Percentiles rank a stretch among this genome's conserved stretches.
Evolutionary conservation across 2,797 vertebrate species (phyloP).

Genomic region (Gymnoscopelus microlampas): DNA sequence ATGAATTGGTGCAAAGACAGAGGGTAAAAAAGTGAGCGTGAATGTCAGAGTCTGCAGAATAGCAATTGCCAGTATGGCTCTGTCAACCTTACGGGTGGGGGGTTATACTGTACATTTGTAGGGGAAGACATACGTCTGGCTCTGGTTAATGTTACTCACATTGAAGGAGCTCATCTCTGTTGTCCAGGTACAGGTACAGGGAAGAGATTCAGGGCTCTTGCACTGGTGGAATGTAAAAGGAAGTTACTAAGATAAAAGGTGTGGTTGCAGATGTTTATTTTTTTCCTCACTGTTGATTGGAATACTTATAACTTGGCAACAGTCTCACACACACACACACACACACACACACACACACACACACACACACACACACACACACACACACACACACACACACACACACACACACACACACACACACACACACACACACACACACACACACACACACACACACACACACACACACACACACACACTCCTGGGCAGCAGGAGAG

Average conservation of each 20-base stretch:
- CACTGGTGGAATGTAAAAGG: too few relatives aligned
- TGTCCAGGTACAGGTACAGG: neutral
- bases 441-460: too few relatives aligned
- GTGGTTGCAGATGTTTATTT: too few relatives aligned
- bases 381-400: too few relatives aligned
- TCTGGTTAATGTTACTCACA: constrained; percentile 12
- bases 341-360: too few relatives aligned
- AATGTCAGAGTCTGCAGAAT: neutral
- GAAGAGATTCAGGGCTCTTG: neutral
- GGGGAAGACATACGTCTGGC: neutral
- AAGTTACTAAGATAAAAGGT: too few relatives aligned
- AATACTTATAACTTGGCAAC: neutral
- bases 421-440: too few relatives aligned
- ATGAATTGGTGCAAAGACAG: constrained; percentile 43
- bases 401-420: too few relatives aligned
- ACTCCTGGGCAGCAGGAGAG: too few relatives aligned
- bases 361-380: too few relatives aligned
- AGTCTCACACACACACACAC: neutral
- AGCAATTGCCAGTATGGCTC: neutral
- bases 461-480: neutral
- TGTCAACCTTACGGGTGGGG: neutral
- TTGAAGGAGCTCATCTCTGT: constrained; percentile 29
- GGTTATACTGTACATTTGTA: too few relatives aligned
- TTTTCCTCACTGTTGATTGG: too few relatives aligned
- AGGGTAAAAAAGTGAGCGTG: neutral